phyloP scores from a whole-genome alignment of 2,888 invertebrate species.

The Leptinotarsa haldemani region DNA sequence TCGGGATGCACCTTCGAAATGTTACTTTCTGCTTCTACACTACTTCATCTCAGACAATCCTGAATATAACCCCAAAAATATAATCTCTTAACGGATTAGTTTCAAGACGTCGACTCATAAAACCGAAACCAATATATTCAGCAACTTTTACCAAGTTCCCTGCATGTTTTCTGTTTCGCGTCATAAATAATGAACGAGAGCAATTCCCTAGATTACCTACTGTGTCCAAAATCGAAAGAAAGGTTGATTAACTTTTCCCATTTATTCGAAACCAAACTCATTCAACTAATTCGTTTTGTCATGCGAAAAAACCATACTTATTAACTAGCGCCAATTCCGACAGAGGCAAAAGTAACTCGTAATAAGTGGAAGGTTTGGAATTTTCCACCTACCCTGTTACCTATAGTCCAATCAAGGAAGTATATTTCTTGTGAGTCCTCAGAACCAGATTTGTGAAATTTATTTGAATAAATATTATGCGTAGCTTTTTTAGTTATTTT shows the following conservation, averaged over 20 bases:
- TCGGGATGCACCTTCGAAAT: too few relatives aligned
- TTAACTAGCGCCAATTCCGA: conserved; percentile 1
- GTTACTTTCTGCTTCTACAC: too few relatives aligned
- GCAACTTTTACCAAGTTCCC: neutral
- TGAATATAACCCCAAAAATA: too few relatives aligned
- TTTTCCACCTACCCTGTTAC: too few relatives aligned
- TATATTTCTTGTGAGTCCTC: too few relatives aligned
- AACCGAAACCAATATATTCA: neutral
- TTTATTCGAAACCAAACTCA: conserved; percentile 5
- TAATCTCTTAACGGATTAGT: too few relatives aligned
- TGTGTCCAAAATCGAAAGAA: neutral
- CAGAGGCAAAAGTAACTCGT: conserved; percentile 11
- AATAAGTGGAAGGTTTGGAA: conserved; percentile 1
- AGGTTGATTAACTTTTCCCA: conserved; percentile 13
- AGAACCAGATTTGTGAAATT: too few relatives aligned
- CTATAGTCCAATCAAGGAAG: too few relatives aligned
- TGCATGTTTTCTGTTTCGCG: neutral
- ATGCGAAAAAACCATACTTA: conserved; percentile 13
- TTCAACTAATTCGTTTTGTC: conserved; percentile 11
- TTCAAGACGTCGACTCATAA: neutral
- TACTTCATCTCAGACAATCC: too few relatives aligned
- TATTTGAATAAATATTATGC: too few relatives aligned
- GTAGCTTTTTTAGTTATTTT: too few relatives aligned
- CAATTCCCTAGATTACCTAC: conserved; percentile 1
- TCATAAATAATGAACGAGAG: neutral